Base-by-base conservation (phyloP, 2,113 vertebrate species). In the Boulengeromyrus knoepffleri region DNA sequence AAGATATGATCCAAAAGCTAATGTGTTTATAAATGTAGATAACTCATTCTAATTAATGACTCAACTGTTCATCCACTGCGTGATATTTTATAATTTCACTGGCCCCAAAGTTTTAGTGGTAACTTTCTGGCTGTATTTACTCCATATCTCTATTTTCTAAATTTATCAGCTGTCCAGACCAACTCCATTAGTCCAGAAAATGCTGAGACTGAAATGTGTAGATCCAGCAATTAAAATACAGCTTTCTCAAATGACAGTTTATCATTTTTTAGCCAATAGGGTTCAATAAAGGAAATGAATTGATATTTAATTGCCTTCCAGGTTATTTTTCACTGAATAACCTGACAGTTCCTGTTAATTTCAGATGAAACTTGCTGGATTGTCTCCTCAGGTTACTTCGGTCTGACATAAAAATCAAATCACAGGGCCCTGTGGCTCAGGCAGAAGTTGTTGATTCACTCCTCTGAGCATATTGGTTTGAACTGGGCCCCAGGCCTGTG, bases 271-370 rank as follows among this genome's bases (percentile, higher is more conserved):
- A 24, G 46, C 36, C 42, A 85, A 85, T 17, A 19, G 21, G 4
- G 74, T 77, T 36, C 74, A 42, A 77, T 42, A 42, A 45, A 85
- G 83, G 45, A 85, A 85, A 85, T 85, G 83, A 85, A 85, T 49
- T 27, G 42, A 49, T 49, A 49, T 85, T 85, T 27, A 49, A 49
- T 85, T 85, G 83, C 42, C 83, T 85, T 12, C 0, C 8, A 0
- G 3, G 83, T 45, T 85, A 47, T 49, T 80, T 19, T 42, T 80
- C 74, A 39, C 74, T 42, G 74, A 39, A 80, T 80, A 42, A 19
- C 36, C 13, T 42, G 36, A 80, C 36, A 19, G 5, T 80, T 42
- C 39, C 74, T 80, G 74, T 42, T 42, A 19, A 42, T 74, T 31
- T 74, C 66, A 74, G 27, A n/a, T 74, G 66, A 74, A 36, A 36